These are phyloP conservation scores for Drosophila tristis DNA, from an alignment of 1,140 invertebrate species.

Conservation along the genomic window DNA sequence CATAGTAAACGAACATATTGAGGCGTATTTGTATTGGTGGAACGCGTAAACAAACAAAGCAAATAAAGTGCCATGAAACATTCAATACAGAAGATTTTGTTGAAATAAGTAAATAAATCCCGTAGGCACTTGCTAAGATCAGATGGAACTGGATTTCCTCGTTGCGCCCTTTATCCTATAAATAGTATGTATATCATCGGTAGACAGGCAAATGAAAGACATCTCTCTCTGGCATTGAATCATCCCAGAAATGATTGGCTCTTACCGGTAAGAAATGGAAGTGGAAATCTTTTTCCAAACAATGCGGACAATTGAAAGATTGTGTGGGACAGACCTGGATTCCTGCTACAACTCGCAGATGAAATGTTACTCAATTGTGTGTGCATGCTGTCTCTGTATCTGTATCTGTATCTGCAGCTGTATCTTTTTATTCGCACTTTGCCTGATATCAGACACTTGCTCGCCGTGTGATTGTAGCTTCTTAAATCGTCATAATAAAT, in stretches of 20 bases:
- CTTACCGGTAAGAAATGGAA: slow-evolving; percentile 24
- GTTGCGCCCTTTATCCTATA: slow-evolving; percentile 10
- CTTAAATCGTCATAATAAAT: slow-evolving; percentile 81
- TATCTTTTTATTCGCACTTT: slow-evolving; percentile 67
- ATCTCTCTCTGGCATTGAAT: slow-evolving; percentile 18
- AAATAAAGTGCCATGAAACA: not conserved
- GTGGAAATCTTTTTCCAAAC: slow-evolving; percentile 23
- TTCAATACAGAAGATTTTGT: slow-evolving; percentile 1
- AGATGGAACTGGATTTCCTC: slow-evolving; percentile 14
- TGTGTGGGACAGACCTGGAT: slow-evolving; percentile 16
- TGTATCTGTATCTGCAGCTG: slow-evolving; percentile 15
- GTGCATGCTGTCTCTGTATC: slow-evolving; percentile 26
- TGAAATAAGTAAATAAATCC: slow-evolving; percentile 57
- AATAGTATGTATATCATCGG: not conserved
- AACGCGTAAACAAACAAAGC: slow-evolving; percentile 17
- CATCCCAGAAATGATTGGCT: not conserved
- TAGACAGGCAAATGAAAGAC: not conserved
- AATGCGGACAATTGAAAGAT: slow-evolving; percentile 60
- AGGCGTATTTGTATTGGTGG: not conserved
- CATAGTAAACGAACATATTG: no score
- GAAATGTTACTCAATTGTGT: slow-evolving; percentile 72
- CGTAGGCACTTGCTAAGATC: slow-evolving; percentile 36
- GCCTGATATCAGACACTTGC: slow-evolving; percentile 25
- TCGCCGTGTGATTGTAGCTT: slow-evolving; percentile 40
- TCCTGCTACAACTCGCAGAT: slow-evolving; percentile 11